phyloP scores from a whole-genome alignment of 2,797 vertebrate species.

The Clarias platycephalus region DNA sequence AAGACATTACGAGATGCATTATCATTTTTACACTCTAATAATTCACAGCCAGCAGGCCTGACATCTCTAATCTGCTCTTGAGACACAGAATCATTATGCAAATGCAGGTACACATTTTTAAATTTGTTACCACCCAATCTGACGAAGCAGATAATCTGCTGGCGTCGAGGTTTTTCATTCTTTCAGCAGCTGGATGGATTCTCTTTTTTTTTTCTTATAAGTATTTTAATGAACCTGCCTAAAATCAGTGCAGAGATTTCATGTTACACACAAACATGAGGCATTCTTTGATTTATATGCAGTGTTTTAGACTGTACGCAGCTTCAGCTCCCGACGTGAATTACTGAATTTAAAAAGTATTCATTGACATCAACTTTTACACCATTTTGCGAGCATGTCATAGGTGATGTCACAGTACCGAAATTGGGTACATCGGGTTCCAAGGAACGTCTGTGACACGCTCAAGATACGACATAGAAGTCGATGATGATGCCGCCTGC shows the following conservation, averaged over 20 bases:
- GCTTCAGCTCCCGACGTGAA: no score
- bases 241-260: not conserved
- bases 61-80: slow-evolving; percentile 2
- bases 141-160: not conserved
- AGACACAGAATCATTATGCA: not conserved
- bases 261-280: not conserved
- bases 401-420: no score
- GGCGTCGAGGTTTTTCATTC: not conserved
- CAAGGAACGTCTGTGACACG: no score
- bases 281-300: not conserved
- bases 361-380: no score
- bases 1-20: not conserved
- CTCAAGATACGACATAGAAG: no score
- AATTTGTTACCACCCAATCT: not conserved
- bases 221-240: not conserved
- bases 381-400: no score
- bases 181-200: slow-evolving; percentile 1
- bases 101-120: slow-evolving; percentile 19
- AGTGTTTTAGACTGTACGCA: no score
- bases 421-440: no score
- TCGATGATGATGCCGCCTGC: no score
- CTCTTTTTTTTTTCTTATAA: no score
- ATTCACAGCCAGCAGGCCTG: not conserved
- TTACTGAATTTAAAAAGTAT: no score
- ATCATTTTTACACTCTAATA: not conserved